Evolutionary conservation across 1,140 invertebrate species (phyloP).

Genomic region (Panulirus ornatus): DNA sequence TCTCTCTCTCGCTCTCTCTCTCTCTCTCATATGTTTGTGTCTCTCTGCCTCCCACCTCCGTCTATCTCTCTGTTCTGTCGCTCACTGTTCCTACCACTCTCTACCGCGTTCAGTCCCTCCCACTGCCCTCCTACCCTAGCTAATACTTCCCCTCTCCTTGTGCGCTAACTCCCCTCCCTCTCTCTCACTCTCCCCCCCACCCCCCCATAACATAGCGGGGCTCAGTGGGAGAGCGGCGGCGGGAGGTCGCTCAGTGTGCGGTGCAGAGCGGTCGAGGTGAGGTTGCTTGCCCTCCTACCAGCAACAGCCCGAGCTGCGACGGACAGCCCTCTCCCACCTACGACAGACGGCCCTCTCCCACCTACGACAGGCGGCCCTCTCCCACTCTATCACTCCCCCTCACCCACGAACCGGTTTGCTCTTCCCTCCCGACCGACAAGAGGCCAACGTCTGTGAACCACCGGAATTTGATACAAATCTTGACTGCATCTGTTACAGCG

Average conservation of each 20-base stretch:
- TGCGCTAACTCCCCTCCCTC: slow-evolving; percentile 31
- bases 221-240: slow-evolving; percentile 7
- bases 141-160: slow-evolving; percentile 11
- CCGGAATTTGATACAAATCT: neutral
- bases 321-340: neutral
- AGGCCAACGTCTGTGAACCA: neutral
- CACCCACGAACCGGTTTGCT: neutral
- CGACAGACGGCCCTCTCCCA: neutral
- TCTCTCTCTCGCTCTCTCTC: slow-evolving; percentile 4
- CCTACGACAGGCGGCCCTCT: neutral
- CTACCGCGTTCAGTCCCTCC: neutral
- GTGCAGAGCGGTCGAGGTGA: slow-evolving; percentile 34
- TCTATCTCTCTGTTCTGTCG: neutral
- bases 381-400: neutral
- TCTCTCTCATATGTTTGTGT: neutral
- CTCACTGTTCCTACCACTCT: neutral
- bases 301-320: neutral
- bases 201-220: neutral
- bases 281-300: slow-evolving; percentile 11
- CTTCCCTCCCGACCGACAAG: neutral
- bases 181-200: neutral
- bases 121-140: slow-evolving; percentile 28
- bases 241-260: slow-evolving; percentile 36
- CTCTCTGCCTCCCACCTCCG: neutral
- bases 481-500: neutral